These are phyloP conservation scores for Centropus unirufus DNA, from an alignment of 2,113 vertebrate species.

Conservation along the genomic window DNA sequence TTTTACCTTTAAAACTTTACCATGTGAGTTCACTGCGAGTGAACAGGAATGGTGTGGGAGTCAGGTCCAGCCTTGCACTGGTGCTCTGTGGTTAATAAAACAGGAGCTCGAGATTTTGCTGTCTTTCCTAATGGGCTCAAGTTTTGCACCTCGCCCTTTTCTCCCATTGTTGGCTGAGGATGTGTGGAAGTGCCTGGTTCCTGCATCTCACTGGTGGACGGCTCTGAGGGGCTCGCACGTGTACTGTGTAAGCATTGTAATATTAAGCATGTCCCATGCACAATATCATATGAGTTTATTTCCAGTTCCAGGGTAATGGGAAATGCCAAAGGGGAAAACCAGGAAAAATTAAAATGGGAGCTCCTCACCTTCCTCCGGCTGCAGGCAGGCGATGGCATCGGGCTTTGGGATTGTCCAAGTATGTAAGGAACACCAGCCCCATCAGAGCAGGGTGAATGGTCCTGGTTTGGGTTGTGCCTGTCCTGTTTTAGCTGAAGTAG, in stretches of 20 bases:
- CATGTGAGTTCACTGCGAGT: background rate
- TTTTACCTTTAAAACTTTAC: slow-evolving; percentile 45
- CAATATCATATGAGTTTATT: background rate
- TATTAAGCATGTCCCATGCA: background rate
- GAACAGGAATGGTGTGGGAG: slow-evolving; percentile 27
- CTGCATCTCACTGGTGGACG: background rate
- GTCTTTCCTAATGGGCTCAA: background rate
- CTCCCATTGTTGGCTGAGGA: background rate
- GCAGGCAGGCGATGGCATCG: background rate
- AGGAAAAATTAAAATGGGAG: background rate
- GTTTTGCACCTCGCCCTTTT: background rate
- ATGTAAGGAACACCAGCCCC: background rate
- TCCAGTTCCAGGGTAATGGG: background rate
- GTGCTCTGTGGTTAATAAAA: slow-evolving; percentile 25
- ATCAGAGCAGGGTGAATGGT: background rate
- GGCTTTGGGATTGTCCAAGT: background rate
- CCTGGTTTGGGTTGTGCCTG: background rate
- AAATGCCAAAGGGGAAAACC: background rate
- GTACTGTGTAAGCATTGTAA: background rate
- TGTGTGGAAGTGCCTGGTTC: background rate
- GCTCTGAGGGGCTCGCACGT: background rate
- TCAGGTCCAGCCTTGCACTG: slow-evolving; percentile 1
- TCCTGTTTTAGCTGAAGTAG: background rate
- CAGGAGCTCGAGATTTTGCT: slow-evolving; percentile 21
- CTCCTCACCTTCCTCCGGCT: background rate